phyloP scores from a whole-genome alignment of 1,140 invertebrate species.

The Cepaea nemoralis region DNA sequence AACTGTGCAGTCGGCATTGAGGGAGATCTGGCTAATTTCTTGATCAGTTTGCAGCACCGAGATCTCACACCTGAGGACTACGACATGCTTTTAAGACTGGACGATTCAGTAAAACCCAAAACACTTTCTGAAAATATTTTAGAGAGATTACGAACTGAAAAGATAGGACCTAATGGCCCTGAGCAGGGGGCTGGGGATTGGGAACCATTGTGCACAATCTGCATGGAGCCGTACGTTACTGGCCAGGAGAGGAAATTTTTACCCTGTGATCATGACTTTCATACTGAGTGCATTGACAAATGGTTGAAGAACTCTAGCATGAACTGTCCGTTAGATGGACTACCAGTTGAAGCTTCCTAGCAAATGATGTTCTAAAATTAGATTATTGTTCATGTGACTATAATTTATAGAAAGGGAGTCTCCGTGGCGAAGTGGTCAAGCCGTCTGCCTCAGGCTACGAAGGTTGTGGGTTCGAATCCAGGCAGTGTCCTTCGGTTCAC shows the following conservation, averaged over 20 bases:
- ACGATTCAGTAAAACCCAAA: conserved; percentile 64
- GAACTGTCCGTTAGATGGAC: conserved; percentile 66
- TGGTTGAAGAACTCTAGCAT: conserved; percentile 65
- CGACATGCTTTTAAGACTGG: conserved; percentile 62
- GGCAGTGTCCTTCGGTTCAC: no score
- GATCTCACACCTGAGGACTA: conserved; percentile 68
- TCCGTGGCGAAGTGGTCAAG: no score
- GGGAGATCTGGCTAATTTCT: conserved; percentile 47
- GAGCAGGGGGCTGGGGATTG: background rate
- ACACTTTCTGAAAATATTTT: conserved; percentile 53
- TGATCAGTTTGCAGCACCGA: conserved; percentile 61
- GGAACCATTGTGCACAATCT: conserved; percentile 54
- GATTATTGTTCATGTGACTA: no score
- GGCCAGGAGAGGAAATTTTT: conserved; percentile 63
- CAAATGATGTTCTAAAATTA: no score
- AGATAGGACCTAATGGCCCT: conserved; percentile 45
- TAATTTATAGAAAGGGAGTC: no score
- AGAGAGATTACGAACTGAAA: conserved; percentile 55
- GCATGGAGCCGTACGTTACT: conserved; percentile 60
- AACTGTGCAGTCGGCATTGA: conserved; percentile 50
- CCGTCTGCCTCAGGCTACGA: no score
- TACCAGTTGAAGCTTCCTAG: conserved; percentile 54
- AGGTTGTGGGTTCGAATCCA: no score
- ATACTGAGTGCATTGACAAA: conserved; percentile 61
- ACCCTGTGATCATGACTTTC: conserved; percentile 66